Evolutionary conservation across 2,888 invertebrate species (phyloP).

Genomic region (Drosophila nigricruria): DNA sequence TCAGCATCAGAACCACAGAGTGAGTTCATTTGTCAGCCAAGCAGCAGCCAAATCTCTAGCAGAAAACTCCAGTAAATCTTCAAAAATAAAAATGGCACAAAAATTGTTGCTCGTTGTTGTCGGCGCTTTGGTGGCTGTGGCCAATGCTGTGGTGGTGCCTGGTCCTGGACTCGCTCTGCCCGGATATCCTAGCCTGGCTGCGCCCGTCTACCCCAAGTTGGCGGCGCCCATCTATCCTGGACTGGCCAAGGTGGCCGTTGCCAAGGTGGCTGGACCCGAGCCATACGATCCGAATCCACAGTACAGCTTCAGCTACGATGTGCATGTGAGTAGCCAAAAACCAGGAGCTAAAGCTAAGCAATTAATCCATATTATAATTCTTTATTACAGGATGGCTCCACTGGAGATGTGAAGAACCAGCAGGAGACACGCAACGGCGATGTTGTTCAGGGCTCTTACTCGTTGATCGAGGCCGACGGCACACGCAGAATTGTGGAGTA

Average conservation of each 20-base stretch:
- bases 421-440: conserved; percentile 87
- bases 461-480: conserved; percentile 87
- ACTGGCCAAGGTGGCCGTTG: conserved; percentile 75
- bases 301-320: conserved; percentile 87
- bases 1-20: conserved; percentile 82
- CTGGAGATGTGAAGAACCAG: conserved; percentile 87
- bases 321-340: conserved; percentile 84
- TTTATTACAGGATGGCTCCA: conserved; percentile 84
- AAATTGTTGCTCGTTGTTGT: conserved; percentile 80
- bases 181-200: conserved; percentile 60
- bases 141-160: conserved; percentile 82
- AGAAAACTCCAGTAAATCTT: conserved; percentile 19
- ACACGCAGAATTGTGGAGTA: conserved; percentile 87
- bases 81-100: conserved; percentile 81
- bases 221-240: conserved; percentile 69
- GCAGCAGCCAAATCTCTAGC: conserved; percentile 59
- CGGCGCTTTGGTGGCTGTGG: conserved; percentile 78
- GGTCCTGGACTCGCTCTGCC: conserved; percentile 69
- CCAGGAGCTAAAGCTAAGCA: background rate
- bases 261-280: conserved; percentile 82
- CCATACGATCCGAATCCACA: conserved; percentile 86
- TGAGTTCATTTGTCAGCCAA: conserved; percentile 83
- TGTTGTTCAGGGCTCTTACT: conserved; percentile 87
- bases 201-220: conserved; percentile 59
- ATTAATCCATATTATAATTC: background rate